A percentile compares a stretch with the other conserved stretches of the same genome.
Evolutionary conservation across 92 coral and sea anemone genomes (phyloP).

Genomic region (Epizoanthus scotinus): DNA sequence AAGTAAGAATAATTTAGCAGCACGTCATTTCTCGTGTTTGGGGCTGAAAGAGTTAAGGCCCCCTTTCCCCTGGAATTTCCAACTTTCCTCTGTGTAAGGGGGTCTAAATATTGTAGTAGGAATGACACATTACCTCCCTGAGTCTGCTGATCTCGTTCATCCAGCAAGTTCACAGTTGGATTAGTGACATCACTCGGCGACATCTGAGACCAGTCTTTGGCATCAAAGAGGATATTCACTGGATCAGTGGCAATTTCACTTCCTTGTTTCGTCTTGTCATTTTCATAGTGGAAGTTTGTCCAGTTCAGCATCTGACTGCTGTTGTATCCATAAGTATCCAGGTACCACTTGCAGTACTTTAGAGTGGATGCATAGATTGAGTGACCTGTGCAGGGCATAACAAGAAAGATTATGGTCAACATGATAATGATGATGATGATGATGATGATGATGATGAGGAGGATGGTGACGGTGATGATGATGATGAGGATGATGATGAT

Average conservation of each 20-base stretch:
- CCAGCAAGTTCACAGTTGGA: conserved; percentile 48
- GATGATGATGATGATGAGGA: too few relatives aligned
- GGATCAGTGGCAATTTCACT: conserved; percentile 73
- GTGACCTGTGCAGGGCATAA: conserved; percentile 47
- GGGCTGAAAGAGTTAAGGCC: too few relatives aligned
- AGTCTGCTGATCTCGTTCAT: conserved; percentile 46
- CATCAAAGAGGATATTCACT: conserved; percentile 40
- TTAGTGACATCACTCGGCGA: conserved; percentile 56
- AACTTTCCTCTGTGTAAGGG: too few relatives aligned
- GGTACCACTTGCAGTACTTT: conserved; percentile 59
- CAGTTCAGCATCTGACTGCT: conserved; percentile 59
- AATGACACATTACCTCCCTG: conserved; percentile 37
- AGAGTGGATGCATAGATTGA: conserved; percentile 63
- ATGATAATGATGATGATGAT: too few relatives aligned
- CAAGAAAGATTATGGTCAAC: background rate
- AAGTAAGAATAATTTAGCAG: too few relatives aligned
- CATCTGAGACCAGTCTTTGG: conserved; percentile 53
- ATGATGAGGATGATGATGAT: too few relatives aligned
- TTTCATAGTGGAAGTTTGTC: conserved; percentile 72
- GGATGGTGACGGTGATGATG: too few relatives aligned
- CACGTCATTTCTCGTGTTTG: too few relatives aligned
- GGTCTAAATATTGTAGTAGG: too few relatives aligned
- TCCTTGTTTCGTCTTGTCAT: conserved; percentile 49
- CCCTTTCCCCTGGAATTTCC: too few relatives aligned
- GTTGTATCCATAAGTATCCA: conserved; percentile 57